Evolutionary conservation across 2,113 vertebrate genomes (phyloP), one percentile per base, ranked within the genome.

Genomic region (Lampris megalopsis): DNA sequence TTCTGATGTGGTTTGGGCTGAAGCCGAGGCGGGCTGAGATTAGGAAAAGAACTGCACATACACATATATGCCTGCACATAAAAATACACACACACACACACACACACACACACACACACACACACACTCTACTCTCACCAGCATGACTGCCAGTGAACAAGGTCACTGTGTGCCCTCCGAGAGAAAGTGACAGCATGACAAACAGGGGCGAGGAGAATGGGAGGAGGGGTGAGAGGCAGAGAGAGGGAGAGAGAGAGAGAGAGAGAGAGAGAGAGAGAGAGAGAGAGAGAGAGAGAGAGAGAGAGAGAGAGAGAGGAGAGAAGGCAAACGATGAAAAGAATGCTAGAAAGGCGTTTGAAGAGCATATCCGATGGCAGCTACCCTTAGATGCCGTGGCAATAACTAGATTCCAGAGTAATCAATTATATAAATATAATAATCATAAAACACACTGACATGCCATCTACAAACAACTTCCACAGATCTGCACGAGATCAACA

Each of bases 181-280:
- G 79, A 66, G 77, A 86, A 88, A 86, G 80, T 89, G 90, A 92
- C 89, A 84, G 80, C 81, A 82, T 90, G 89, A 88, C 86, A 91
- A 91, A 89, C 65, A 61, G 60, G 74, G 67, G 59, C 9, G 45
- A n/a, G 63, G 43, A 36, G 42, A 60, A 41, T 7, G 43, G 53
- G 52, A 38, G 42, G 53, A 5, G 6, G 42, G 37, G 60, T 36
- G 36, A 56, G 3, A 7, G 57, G 52, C 45, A 62, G 35, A 9
- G 42, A 71, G 63, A 73, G 10, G 62, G 35, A 9, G 42, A 62
- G 35, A 9, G 42, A 62, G 35, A 9, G 42, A 62, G 35, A 9
- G 42, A 62, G 35, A 9, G 42, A n/a, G n/a, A n/a, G 57, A 43
- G 47, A 75, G 53, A 62, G 66, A 52, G 58, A 40, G 59, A 79